Percentiles rank a stretch among this genome's conserved stretches.
These are phyloP conservation scores for Dusona sp. DNA, from an alignment of 2,888 invertebrate species.

Conservation along the genomic window DNA sequence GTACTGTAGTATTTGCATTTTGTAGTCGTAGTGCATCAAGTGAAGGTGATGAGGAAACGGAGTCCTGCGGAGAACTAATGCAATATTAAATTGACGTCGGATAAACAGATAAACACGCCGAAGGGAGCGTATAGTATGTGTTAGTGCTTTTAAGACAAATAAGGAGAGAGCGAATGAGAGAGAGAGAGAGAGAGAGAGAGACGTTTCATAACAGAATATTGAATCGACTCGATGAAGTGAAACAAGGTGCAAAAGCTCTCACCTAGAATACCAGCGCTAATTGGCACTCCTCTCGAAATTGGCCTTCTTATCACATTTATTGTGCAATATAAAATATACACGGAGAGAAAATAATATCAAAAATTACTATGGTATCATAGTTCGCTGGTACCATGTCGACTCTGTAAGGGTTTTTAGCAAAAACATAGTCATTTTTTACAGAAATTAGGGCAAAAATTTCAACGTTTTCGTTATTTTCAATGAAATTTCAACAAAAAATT, in stretches of 20 bases:
- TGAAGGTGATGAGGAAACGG: neutral
- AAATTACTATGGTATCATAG: too few relatives aligned
- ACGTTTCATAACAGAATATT: constrained; percentile 42
- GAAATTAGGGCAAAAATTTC: too few relatives aligned
- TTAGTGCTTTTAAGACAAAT: constrained; percentile 28
- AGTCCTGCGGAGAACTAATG: constrained; percentile 39
- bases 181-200: neutral
- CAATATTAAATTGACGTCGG: constrained; percentile 62
- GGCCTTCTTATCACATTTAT: constrained; percentile 19
- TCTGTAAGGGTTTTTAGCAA: too few relatives aligned
- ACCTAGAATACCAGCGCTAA: constrained; percentile 56
- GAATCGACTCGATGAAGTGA: constrained; percentile 45
- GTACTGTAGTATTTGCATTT: neutral
- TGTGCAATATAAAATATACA: neutral
- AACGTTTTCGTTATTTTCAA: too few relatives aligned
- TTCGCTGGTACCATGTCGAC: too few relatives aligned
- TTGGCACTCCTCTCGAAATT: constrained; percentile 54
- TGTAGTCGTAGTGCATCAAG: constrained; percentile 12
- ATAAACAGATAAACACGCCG: constrained; percentile 59
- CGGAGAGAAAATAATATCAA: too few relatives aligned
- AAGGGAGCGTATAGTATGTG: constrained; percentile 43
- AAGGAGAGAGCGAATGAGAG: neutral
- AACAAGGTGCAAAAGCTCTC: constrained; percentile 38
- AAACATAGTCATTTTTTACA: too few relatives aligned
- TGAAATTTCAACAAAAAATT: too few relatives aligned